Conservation (phyloP, 2,888 invertebrate species). For the Platycheirus albimanus region DNA sequence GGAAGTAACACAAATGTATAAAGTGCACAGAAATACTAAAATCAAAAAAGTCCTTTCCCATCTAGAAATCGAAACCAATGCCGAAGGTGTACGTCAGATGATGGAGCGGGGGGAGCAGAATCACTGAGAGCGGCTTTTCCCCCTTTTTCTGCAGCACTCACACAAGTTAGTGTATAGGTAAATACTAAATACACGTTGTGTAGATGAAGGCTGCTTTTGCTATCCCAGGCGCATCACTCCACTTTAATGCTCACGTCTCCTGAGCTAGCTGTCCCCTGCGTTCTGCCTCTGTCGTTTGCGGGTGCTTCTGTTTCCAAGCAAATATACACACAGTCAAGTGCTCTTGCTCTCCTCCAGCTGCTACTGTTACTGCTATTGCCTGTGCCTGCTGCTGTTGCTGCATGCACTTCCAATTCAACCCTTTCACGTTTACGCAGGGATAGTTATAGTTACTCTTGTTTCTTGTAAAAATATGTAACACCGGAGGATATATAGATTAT, state of each 20-base stretch:
- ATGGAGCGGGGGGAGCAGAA: background rate
- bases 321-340: conserved; percentile 55
- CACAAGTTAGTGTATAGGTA: conserved; percentile 28
- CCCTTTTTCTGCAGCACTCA: conserved; percentile 45
- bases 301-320: conserved; percentile 41
- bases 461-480: conserved; percentile 60
- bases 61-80: conserved; percentile 68
- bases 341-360: conserved; percentile 41
- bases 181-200: background rate
- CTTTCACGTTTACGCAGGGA: conserved; percentile 36
- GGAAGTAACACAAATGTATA: conserved; percentile 54
- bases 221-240: conserved; percentile 70
- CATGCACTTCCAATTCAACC: conserved; percentile 47
- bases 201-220: background rate
- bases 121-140: conserved; percentile 22
- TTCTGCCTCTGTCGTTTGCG: conserved; percentile 39
- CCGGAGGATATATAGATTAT: conserved; percentile 69
- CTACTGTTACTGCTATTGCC: conserved; percentile 22
- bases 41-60: conserved; percentile 62
- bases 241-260: conserved; percentile 1
- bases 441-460: conserved; percentile 38
- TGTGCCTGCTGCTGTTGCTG: too few relatives aligned
- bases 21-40: conserved; percentile 45
- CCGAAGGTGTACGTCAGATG: conserved; percentile 32
- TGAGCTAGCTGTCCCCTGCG: too few relatives aligned